Evolutionary conservation across 2,888 invertebrate species (phyloP).

Genomic region (Bellardia bayeri): DNA sequence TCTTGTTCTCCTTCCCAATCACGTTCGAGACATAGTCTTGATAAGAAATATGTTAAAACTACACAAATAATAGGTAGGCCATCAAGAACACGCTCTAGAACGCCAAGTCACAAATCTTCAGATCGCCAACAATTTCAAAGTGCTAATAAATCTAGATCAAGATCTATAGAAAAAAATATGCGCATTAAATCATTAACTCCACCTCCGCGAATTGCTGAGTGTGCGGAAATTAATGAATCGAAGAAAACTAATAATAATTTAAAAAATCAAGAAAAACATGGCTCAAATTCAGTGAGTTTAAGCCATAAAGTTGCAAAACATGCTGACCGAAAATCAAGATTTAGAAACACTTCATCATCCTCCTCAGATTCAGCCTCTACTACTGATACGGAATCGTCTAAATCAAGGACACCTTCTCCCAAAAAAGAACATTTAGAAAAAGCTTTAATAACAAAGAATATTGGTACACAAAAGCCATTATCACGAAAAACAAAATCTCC

Average conservation of each 20-base stretch:
- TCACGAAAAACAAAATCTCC: slow-evolving; percentile 36
- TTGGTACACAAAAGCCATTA: neutral
- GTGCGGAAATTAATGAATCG: slow-evolving; percentile 29
- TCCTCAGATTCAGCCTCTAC: slow-evolving; percentile 50
- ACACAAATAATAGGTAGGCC: slow-evolving; percentile 18
- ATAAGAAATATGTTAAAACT: slow-evolving; percentile 30
- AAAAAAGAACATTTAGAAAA: slow-evolving; percentile 60
- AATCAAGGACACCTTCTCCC: slow-evolving; percentile 74
- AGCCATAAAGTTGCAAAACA: neutral
- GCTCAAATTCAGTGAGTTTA: neutral
- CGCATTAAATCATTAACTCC: slow-evolving; percentile 69
- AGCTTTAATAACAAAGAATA: neutral
- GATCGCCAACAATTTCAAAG: slow-evolving; percentile 52
- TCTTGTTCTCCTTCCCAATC: slow-evolving; percentile 62
- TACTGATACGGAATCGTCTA: slow-evolving; percentile 48
- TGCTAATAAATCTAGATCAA: slow-evolving; percentile 57
- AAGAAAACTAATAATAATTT: slow-evolving; percentile 46
- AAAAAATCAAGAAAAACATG: slow-evolving; percentile 11
- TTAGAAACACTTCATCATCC: slow-evolving; percentile 48
- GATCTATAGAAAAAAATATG: slow-evolving; percentile 50
- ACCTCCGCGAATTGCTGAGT: slow-evolving; percentile 30
- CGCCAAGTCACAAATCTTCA: slow-evolving; percentile 38
- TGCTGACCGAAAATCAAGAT: slow-evolving; percentile 40
- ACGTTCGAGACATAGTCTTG: slow-evolving; percentile 55
- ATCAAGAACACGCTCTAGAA: slow-evolving; percentile 60